phyloP scores from a whole-genome alignment of 1,140 invertebrate species.

The Portunus trituberculatus region DNA sequence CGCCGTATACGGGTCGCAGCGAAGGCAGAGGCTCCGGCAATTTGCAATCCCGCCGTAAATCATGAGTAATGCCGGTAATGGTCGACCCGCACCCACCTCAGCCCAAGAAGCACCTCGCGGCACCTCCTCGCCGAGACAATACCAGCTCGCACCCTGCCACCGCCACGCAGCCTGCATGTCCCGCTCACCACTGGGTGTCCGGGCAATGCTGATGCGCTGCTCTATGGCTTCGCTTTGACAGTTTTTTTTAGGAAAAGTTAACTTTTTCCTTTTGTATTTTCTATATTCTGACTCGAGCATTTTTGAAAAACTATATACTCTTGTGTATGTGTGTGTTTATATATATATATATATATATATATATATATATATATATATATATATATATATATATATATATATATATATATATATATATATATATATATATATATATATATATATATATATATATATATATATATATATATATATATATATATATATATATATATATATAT shows the following conservation, averaged over 20 bases:
- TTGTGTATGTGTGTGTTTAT: background rate
- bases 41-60: slow-evolving; percentile 55
- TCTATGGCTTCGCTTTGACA: background rate
- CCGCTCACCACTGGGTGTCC: background rate
- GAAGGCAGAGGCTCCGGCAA: slow-evolving; percentile 36
- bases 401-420: slow-evolving; percentile 51
- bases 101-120: background rate
- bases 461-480: slow-evolving; percentile 27
- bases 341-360: slow-evolving; percentile 35
- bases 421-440: background rate
- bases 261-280: background rate
- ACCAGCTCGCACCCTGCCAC: background rate
- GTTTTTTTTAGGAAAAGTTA: background rate
- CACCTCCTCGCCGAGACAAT: background rate
- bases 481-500: too few relatives aligned
- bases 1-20: background rate
- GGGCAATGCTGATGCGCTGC: background rate
- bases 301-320: background rate
- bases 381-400: slow-evolving; percentile 51
- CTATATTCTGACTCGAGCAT: background rate
- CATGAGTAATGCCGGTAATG: slow-evolving; percentile 42
- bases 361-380: slow-evolving; percentile 35
- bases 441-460: background rate
- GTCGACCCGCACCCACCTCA: background rate
- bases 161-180: background rate